These are phyloP conservation scores for Matsumurasca onukii DNA, from an alignment of 1,140 invertebrate genomes.

Conservation along the genomic window DNA sequence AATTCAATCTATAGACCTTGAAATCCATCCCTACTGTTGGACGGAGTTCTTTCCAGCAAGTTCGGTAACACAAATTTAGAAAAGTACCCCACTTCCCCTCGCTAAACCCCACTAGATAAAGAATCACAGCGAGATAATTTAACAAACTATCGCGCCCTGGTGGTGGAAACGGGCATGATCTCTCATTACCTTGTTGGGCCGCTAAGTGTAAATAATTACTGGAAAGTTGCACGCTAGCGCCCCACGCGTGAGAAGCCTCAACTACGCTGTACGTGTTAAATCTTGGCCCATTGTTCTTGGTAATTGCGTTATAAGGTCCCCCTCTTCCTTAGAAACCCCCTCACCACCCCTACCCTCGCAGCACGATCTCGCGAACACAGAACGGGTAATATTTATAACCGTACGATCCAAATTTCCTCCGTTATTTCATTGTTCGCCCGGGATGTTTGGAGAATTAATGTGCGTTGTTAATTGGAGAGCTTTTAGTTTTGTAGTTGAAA, in stretches of 20 bases:
- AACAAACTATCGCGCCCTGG: conserved; percentile 17
- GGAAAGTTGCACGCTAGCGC: background rate
- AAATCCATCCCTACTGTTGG: too few relatives aligned
- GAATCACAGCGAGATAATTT: conserved; percentile 1
- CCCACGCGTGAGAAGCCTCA: too few relatives aligned
- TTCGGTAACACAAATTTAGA: background rate
- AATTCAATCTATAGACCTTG: too few relatives aligned
- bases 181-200: conserved; percentile 1
- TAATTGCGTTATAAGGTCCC: conserved; percentile 22
- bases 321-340: background rate
- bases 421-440: too few relatives aligned
- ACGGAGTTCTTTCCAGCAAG: too few relatives aligned
- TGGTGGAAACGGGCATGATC: background rate
- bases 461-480: too few relatives aligned
- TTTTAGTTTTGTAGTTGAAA: too few relatives aligned
- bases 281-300: conserved; percentile 20
- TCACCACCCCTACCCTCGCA: background rate
- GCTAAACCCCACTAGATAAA: background rate
- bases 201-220: conserved; percentile 24
- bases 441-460: too few relatives aligned
- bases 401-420: too few relatives aligned
- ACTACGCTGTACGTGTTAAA: conserved; percentile 20
- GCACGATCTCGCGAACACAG: too few relatives aligned
- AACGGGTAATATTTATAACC: too few relatives aligned
- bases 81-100: background rate